Percentiles rank a stretch among this genome's conserved stretches.
These are phyloP conservation scores for Sisor rabdophorus DNA, from an alignment of 2,113 vertebrate species.

Conservation along the genomic window DNA sequence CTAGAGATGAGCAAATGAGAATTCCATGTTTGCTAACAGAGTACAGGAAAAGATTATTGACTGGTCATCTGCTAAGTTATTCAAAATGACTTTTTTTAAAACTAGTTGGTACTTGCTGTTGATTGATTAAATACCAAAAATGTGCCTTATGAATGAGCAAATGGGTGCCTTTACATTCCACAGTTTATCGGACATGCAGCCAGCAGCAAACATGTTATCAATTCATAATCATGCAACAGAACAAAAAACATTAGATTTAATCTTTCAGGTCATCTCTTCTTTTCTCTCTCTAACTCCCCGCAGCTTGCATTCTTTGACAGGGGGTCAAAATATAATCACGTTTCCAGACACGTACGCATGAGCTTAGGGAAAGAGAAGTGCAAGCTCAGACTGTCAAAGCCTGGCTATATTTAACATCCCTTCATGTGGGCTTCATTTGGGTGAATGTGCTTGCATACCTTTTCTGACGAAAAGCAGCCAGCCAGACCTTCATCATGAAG, in stretches of 20 bases:
- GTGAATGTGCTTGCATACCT: slow-evolving; percentile 58
- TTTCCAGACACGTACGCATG: slow-evolving; percentile 43
- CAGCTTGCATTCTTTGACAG: too few relatives aligned
- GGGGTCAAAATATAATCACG: slow-evolving; percentile 14
- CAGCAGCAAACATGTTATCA: not conserved
- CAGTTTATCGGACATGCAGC: not conserved
- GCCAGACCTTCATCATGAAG: slow-evolving; percentile 17
- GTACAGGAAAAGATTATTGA: not conserved
- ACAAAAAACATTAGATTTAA: not conserved
- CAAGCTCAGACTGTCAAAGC: slow-evolving; percentile 48
- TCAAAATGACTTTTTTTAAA: not conserved
- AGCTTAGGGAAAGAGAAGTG: slow-evolving; percentile 21
- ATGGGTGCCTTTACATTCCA: slow-evolving; percentile 4
- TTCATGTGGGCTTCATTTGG: slow-evolving; percentile 69
- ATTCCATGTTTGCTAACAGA: slow-evolving; percentile 5
- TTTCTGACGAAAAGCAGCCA: slow-evolving; percentile 51
- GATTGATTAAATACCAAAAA: not conserved
- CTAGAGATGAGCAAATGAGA: not conserved
- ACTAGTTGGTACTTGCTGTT: not conserved
- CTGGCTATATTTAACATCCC: slow-evolving; percentile 68
- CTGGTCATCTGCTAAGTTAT: not conserved
- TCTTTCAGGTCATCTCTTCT: not conserved
- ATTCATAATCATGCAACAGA: slow-evolving; percentile 9
- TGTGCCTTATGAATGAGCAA: not conserved
- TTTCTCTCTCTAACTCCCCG: not conserved